A percentile compares a stretch with the other conserved stretches of the same genome.
Conservation (phyloP, 2,888 invertebrate genomes). For the Lochmaea capreae region DNA sequence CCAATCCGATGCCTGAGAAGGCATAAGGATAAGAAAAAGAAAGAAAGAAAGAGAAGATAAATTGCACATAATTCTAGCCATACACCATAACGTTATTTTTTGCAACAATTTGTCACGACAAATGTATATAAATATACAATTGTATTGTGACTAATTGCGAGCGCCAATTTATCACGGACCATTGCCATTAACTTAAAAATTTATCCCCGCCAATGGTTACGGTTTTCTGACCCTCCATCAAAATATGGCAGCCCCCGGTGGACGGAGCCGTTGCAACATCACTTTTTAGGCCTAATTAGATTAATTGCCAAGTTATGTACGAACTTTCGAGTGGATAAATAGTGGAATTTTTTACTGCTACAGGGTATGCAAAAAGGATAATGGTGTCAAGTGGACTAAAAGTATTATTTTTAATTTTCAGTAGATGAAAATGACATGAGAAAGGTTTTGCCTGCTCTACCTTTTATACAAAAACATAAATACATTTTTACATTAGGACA, state of each 20-base stretch:
- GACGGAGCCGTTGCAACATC: constrained; percentile 34
- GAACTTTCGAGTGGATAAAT: constrained; percentile 27
- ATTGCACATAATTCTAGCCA: too few species aligned
- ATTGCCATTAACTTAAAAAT: neutral
- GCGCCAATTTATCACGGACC: neutral
- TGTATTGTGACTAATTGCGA: neutral
- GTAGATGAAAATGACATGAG: neutral
- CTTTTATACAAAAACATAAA: too few species aligned
- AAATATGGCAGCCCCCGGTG: constrained; percentile 43
- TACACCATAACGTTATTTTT: too few species aligned
- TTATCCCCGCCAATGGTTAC: constrained; percentile 7
- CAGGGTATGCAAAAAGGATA: neutral
- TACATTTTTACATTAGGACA: too few species aligned
- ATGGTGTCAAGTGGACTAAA: neutral
- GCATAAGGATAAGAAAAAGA: too few species aligned
- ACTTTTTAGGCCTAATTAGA: constrained; percentile 44
- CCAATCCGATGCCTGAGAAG: too few species aligned
- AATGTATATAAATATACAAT: neutral
- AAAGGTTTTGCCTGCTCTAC: too few species aligned
- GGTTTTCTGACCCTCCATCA: constrained; percentile 40
- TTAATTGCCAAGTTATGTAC: constrained; percentile 38
- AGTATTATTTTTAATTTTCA: constrained; percentile 7
- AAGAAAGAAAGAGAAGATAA: too few species aligned
- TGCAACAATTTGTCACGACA: neutral
- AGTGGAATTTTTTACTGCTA: constrained; percentile 10